These are phyloP conservation scores for Aphaenogaster ashmeadi DNA, from an alignment of 1,140 invertebrate genomes.

Conservation along the genomic window DNA sequence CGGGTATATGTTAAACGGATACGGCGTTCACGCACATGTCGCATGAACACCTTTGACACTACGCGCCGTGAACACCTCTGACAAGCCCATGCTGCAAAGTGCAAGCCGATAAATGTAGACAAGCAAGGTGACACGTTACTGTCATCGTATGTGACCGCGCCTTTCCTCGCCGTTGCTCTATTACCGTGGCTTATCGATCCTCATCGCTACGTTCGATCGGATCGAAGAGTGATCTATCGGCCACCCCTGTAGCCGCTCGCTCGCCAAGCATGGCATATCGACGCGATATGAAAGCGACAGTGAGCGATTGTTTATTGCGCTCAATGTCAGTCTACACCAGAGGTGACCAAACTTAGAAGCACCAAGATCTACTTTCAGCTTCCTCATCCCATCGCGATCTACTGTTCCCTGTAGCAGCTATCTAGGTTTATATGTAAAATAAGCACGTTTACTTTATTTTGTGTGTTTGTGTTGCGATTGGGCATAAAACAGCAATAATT, in stretches of 20 bases:
- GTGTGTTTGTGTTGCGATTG: too few species aligned
- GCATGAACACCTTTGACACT: slow-evolving; percentile 42
- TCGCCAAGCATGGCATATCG: slow-evolving; percentile 77
- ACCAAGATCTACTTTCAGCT: too few species aligned
- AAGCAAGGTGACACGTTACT: slow-evolving; percentile 47
- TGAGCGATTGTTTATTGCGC: slow-evolving; percentile 10
- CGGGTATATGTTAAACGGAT: background rate
- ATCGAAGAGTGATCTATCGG: slow-evolving; percentile 39
- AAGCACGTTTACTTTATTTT: too few species aligned
- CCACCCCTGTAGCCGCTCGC: slow-evolving; percentile 7
- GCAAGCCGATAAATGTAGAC: slow-evolving; percentile 8
- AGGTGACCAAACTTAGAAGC: too few species aligned
- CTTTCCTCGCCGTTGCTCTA: slow-evolving; percentile 31
- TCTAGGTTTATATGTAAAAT: too few species aligned
- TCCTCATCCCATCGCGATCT: too few species aligned
- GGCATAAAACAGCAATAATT: too few species aligned
- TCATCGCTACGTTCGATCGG: slow-evolving; percentile 26
- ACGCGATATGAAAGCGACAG: slow-evolving; percentile 75
- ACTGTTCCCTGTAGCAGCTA: too few species aligned
- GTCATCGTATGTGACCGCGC: slow-evolving; percentile 41
- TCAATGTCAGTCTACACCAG: slow-evolving; percentile 37
- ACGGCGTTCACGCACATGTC: slow-evolving; percentile 9
- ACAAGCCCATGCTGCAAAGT: slow-evolving; percentile 24
- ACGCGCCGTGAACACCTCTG: background rate
- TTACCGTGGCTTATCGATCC: slow-evolving; percentile 33